A percentile compares a stretch with the other conserved stretches of the same genome.
phyloP scores from a whole-genome alignment of 2,113 vertebrate genomes.

The Tetraodon nigroviridis region DNA sequence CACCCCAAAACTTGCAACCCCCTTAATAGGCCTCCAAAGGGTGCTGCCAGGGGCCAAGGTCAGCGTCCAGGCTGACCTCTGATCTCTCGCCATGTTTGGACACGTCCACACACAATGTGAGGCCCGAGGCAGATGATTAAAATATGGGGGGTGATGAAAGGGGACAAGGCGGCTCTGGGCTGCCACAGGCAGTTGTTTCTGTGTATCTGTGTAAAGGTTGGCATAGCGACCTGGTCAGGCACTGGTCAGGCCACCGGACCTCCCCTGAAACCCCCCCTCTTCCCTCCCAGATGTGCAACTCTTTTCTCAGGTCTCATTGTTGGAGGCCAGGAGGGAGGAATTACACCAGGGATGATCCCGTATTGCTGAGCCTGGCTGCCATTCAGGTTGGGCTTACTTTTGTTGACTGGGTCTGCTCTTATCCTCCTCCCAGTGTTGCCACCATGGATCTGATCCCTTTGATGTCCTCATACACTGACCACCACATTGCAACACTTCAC shows the following conservation, averaged over 20 bases:
- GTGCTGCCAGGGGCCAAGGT: slow-evolving; percentile 72
- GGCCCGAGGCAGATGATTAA: slow-evolving; percentile 75
- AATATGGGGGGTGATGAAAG: slow-evolving; percentile 72
- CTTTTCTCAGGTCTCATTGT: slow-evolving; percentile 69
- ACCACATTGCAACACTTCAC: slow-evolving; percentile 42
- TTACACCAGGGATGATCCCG: slow-evolving; percentile 72
- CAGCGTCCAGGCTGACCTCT: slow-evolving; percentile 70
- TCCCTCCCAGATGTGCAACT: slow-evolving; percentile 53
- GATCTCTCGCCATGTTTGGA: slow-evolving; percentile 80
- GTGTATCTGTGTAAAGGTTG: slow-evolving; percentile 44
- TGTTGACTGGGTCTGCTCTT: slow-evolving; percentile 55
- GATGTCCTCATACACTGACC: slow-evolving; percentile 64
- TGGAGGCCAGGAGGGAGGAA: slow-evolving; percentile 56
- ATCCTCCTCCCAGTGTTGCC: slow-evolving; percentile 56
- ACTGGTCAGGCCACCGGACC: slow-evolving; percentile 53
- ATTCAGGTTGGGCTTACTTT: slow-evolving; percentile 67
- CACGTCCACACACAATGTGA: slow-evolving; percentile 76
- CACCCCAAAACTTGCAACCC: not conserved
- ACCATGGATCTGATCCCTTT: slow-evolving; percentile 51
- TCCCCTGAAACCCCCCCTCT: slow-evolving; percentile 13
- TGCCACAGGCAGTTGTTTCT: slow-evolving; percentile 44
- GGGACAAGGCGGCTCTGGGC: slow-evolving; percentile 62
- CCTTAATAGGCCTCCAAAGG: slow-evolving; percentile 46
- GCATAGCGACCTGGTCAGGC: slow-evolving; percentile 69
- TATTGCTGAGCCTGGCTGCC: slow-evolving; percentile 61